Percentiles rank a stretch among this genome's conserved stretches.
Evolutionary conservation across 1,140 invertebrate species (phyloP).

Genomic region (Rhopalosiphum padi): DNA sequence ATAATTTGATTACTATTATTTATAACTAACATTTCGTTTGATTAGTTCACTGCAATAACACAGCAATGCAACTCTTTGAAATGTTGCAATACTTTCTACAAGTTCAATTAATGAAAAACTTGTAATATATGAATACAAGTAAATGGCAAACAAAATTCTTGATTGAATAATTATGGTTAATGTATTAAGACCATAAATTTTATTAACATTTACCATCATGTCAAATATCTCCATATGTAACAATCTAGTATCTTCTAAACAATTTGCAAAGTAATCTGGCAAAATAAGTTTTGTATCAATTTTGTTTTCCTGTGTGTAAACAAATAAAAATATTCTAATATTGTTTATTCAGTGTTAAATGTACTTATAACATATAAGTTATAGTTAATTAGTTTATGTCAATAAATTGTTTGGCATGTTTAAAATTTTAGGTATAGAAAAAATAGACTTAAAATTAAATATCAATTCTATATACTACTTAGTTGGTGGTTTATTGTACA

Average conservation of each 20-base stretch:
- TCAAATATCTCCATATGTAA: slow-evolving; percentile 42
- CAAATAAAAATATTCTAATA: slow-evolving; percentile 16
- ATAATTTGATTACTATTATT: not conserved
- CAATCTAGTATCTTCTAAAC: slow-evolving; percentile 38
- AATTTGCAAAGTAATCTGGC: slow-evolving; percentile 43
- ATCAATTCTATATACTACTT: not conserved
- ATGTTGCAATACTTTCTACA: slow-evolving; percentile 29
- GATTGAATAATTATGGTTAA: slow-evolving; percentile 41
- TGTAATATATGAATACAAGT: slow-evolving; percentile 44
- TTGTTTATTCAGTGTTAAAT: not conserved
- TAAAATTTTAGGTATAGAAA: not conserved
- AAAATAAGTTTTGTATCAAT: slow-evolving; percentile 48
- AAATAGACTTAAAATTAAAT: not conserved
- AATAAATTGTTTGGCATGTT: not conserved
- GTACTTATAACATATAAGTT: not conserved
- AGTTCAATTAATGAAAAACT: slow-evolving; percentile 32
- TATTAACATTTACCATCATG: slow-evolving; percentile 41
- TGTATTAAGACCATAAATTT: slow-evolving; percentile 24
- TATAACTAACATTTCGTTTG: slow-evolving; percentile 47
- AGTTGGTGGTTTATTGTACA: not conserved
- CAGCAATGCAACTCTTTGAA: slow-evolving; percentile 41
- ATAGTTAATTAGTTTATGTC: not conserved
- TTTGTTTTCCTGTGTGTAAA: slow-evolving; percentile 40
- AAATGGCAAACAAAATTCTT: slow-evolving; percentile 45
- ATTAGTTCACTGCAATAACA: slow-evolving; percentile 53